Conservation (phyloP, 2,113 vertebrate species). For the Coregonus clupeaformis region DNA sequence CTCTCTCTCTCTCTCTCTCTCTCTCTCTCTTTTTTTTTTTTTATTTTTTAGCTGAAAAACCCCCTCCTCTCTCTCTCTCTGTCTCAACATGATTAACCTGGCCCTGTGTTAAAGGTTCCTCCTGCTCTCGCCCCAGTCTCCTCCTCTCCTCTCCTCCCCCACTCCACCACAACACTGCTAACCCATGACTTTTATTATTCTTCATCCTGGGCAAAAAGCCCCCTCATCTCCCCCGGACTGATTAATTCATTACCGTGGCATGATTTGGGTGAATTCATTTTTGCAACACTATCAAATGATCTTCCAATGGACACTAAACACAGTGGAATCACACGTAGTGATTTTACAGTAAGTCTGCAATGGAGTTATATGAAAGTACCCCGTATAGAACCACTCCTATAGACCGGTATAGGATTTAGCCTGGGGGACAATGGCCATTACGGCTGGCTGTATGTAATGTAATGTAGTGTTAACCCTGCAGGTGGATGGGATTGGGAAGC, state of each 20-base stretch:
- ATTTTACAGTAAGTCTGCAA: not conserved
- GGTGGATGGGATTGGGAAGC: constrained; percentile 38
- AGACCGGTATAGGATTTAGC: no score
- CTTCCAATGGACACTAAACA: not conserved
- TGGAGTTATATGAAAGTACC: not conserved
- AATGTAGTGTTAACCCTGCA: constrained; percentile 30
- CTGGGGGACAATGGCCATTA: not conserved
- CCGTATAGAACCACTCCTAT: not conserved
- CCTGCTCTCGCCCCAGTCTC: constrained; percentile 8
- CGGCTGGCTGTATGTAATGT: not conserved
- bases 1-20: no score
- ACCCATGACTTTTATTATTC: constrained; percentile 37
- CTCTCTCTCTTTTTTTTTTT: no score
- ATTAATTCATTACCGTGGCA: constrained; percentile 44
- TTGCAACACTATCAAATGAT: not conserved
- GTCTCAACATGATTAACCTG: constrained; percentile 40
- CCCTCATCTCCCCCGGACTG: constrained; percentile 30
- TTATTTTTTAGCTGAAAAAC: no score
- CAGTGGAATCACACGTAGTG: not conserved
- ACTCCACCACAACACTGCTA: constrained; percentile 34
- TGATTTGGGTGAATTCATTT: constrained; percentile 27
- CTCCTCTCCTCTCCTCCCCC: constrained; percentile 8
- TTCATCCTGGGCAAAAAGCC: constrained; percentile 21
- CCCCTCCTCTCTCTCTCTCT: no score
- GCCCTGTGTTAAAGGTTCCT: constrained; percentile 2